Conservation (phyloP, 2,888 invertebrate species). For the Galeruca laticollis region DNA sequence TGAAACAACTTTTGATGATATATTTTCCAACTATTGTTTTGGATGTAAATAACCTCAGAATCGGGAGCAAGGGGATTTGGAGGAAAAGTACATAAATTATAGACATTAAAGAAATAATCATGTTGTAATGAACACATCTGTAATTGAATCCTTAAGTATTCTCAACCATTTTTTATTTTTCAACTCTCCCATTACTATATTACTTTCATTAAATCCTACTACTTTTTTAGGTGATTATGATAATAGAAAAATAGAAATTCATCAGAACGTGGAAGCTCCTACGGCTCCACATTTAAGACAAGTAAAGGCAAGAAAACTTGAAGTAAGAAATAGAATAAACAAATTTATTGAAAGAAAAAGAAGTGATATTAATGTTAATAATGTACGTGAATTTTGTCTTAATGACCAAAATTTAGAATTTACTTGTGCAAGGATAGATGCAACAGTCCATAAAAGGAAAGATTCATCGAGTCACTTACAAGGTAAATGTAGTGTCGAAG, state of each 20-base stretch:
- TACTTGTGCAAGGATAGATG: conserved; percentile 83
- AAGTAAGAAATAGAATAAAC: conserved; percentile 77
- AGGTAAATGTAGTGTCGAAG: conserved; percentile 68
- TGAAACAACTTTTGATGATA: too few species aligned
- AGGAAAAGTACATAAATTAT: too few species aligned
- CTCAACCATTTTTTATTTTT: too few species aligned
- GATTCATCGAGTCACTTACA: conserved; percentile 85
- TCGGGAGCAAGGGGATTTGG: too few species aligned
- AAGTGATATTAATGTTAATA: conserved; percentile 78
- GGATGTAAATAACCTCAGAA: too few species aligned
- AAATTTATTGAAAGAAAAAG: conserved; percentile 83
- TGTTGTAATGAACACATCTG: too few species aligned
- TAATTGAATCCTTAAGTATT: too few species aligned
- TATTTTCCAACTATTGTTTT: too few species aligned
- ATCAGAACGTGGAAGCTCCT: conserved; percentile 57
- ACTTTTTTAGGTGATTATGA: neutral
- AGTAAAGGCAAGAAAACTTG: conserved; percentile 76
- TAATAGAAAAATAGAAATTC: conserved; percentile 50
- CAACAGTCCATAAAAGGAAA: conserved; percentile 77
- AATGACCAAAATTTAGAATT: conserved; percentile 66
- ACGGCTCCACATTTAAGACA: conserved; percentile 72
- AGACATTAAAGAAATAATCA: too few species aligned
- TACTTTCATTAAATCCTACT: too few species aligned
- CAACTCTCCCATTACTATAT: too few species aligned
- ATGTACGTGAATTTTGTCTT: conserved; percentile 80